Base-by-base conservation (phyloP, 2,888 invertebrate genomes). In the Hirtodrosophila duncani region DNA sequence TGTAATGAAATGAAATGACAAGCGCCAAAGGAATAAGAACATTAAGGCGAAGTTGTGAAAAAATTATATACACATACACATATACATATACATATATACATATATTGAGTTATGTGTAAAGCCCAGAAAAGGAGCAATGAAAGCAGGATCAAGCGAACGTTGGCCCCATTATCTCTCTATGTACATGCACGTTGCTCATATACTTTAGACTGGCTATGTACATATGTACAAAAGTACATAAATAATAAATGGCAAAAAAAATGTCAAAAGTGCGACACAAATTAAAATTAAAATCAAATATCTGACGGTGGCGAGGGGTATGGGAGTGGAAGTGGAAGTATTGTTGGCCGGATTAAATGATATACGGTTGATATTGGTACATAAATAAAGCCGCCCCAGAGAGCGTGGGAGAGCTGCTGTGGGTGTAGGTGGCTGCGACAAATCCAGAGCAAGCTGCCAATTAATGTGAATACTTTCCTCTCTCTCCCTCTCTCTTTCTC, bases 1-100 rank as follows among this genome's bases (percentile, higher is more conserved):
- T 55, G 67, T 67, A 79, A 79, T 67, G 71, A 79, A 79, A 80
- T 41, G 55, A 64, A 75, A 63, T 75, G 77, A 72, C 71, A 75
- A 64, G 42, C 63, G 66, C 57, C 58, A 64, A 56, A 49, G 48
- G 59, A 52, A 44, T 37, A 48, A 31, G 17, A 21, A 10, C 9
- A 48, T 26, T 30, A 43, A 44, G 48, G 42, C 31, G 44, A 45
- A 33, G 31, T n/a, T n/a, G n/a, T n/a, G n/a, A n/a, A n/a, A n/a
- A n/a, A n/a, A n/a, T n/a, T n/a, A n/a, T n/a, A 36, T 33, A 36
- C 36, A 53, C 17, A 8, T 57, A n/a, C 36, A 59, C 9, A 36
- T 24, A 26, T 37, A 20, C 17, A 18, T 30, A 58, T 58, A 48
- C 58, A 57, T 57, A n/a, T 57, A 57, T 57, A 57, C 48, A 57